phyloP scores from a whole-genome alignment of 2,888 invertebrate species.

The Protodeltote pygarga region DNA sequence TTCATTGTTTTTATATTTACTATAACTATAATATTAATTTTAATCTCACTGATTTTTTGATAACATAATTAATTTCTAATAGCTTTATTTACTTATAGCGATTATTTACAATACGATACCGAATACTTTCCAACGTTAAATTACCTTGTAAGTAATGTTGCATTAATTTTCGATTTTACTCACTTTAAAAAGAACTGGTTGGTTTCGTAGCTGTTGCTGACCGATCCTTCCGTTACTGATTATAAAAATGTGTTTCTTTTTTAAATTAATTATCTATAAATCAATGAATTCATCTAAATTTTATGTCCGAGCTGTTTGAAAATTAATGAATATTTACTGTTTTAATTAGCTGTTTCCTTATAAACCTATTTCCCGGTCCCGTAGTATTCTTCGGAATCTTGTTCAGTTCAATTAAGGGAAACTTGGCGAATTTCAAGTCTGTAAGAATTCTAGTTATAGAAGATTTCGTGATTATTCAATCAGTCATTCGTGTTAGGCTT shows the following conservation, averaged over 20 bases:
- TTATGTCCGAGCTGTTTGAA: no score
- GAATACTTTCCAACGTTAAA: slow-evolving; percentile 60
- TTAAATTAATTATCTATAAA: slow-evolving; percentile 1
- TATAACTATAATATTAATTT: slow-evolving; percentile 76
- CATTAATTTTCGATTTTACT: slow-evolving; percentile 40
- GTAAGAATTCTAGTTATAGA: no score
- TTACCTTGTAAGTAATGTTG: slow-evolving; percentile 62
- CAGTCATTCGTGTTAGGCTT: no score
- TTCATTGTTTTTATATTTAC: slow-evolving; percentile 55
- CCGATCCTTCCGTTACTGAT: neutral
- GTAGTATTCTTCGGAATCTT: no score
- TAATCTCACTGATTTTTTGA: slow-evolving; percentile 85
- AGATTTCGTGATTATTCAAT: no score
- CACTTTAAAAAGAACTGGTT: slow-evolving; percentile 9
- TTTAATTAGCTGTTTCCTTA: no score
- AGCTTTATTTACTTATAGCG: slow-evolving; percentile 78
- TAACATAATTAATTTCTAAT: slow-evolving; percentile 79
- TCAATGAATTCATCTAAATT: no score
- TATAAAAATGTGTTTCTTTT: slow-evolving; percentile 6
- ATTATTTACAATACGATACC: slow-evolving; percentile 76
- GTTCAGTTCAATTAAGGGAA: no score
- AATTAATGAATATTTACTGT: no score
- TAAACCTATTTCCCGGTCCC: no score
- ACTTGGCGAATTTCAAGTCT: no score
- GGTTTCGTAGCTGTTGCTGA: slow-evolving; percentile 9